These are phyloP conservation scores for Helicoverpa armigera DNA, from an alignment of 1,140 invertebrate genomes.

Conservation along the genomic window DNA sequence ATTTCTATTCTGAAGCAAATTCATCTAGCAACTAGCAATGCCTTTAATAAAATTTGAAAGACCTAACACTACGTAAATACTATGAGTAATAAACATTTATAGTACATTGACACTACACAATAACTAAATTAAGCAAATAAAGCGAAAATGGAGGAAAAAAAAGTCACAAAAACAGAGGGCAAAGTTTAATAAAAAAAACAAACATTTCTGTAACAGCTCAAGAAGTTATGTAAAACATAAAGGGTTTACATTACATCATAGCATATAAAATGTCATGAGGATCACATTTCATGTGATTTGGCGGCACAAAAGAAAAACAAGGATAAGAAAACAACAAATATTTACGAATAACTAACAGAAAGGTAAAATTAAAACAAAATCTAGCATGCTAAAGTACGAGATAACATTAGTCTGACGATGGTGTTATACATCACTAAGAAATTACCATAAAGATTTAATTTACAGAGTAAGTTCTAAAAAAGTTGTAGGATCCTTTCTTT, in stretches of 20 bases:
- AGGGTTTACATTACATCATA: slow-evolving; percentile 12
- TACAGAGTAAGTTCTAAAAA: too few species aligned
- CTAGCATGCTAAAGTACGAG: too few species aligned
- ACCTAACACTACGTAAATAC: slow-evolving; percentile 39
- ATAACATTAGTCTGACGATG: too few species aligned
- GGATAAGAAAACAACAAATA: slow-evolving; percentile 27
- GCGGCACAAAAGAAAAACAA: slow-evolving; percentile 3
- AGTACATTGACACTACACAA: slow-evolving; percentile 13
- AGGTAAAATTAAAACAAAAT: slow-evolving; percentile 4
- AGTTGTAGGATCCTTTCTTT: too few species aligned
- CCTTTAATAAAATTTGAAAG: slow-evolving; percentile 42
- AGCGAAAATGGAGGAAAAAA: slow-evolving; percentile 8
- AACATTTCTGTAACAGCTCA: slow-evolving; percentile 38
- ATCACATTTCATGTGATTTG: slow-evolving; percentile 39
- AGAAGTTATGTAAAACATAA: slow-evolving; percentile 38
- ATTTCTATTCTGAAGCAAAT: slow-evolving; percentile 31
- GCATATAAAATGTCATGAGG: neutral
- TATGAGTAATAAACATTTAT: slow-evolving; percentile 5
- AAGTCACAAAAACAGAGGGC: slow-evolving; percentile 23
- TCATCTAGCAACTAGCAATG: slow-evolving; percentile 42
- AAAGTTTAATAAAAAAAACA: slow-evolving; percentile 41
- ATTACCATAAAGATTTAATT: too few species aligned
- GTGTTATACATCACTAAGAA: too few species aligned
- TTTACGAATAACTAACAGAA: slow-evolving; percentile 31
- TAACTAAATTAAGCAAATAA: neutral